Evolutionary conservation across 2,888 invertebrate species (phyloP).

Genomic region (Prosapia bicincta): DNA sequence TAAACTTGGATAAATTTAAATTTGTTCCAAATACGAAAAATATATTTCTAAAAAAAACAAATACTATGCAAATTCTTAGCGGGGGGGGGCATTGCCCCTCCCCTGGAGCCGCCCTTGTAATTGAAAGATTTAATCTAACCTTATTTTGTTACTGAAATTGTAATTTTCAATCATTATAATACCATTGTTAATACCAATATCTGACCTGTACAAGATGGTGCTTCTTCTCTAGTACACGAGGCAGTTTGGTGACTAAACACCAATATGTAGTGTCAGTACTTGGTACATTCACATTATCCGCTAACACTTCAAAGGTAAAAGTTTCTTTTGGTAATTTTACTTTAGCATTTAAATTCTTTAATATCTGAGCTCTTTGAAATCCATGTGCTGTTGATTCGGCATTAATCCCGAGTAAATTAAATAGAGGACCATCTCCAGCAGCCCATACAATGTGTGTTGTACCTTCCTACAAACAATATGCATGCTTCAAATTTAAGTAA

Average conservation of each 20-base stretch:
- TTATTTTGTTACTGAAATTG: no score
- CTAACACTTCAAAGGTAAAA: constrained; percentile 58
- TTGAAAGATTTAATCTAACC: no score
- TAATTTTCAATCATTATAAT: no score
- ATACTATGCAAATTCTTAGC: no score
- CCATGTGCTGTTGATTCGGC: constrained; percentile 59
- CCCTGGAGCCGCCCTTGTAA: no score
- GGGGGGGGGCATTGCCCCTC: no score
- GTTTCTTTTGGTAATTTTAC: constrained; percentile 48
- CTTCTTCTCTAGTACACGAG: constrained; percentile 57
- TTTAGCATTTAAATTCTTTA: constrained; percentile 50
- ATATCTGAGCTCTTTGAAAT: constrained; percentile 73
- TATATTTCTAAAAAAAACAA: no score
- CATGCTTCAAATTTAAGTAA: background rate
- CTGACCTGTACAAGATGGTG: constrained; percentile 72
- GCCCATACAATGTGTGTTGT: constrained; percentile 88
- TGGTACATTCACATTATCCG: constrained; percentile 70
- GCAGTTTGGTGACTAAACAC: constrained; percentile 85
- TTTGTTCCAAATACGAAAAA: no score
- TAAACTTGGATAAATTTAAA: no score
- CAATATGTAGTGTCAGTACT: constrained; percentile 92
- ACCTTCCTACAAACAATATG: constrained; percentile 61
- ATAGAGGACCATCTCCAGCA: constrained; percentile 69
- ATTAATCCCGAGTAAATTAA: constrained; percentile 62
- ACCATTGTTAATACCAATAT: no score